Evolutionary conservation across 2,113 vertebrate genomes (phyloP), one percentile per base, ranked within the genome.

Genomic region (Eulemur macaco): DNA sequence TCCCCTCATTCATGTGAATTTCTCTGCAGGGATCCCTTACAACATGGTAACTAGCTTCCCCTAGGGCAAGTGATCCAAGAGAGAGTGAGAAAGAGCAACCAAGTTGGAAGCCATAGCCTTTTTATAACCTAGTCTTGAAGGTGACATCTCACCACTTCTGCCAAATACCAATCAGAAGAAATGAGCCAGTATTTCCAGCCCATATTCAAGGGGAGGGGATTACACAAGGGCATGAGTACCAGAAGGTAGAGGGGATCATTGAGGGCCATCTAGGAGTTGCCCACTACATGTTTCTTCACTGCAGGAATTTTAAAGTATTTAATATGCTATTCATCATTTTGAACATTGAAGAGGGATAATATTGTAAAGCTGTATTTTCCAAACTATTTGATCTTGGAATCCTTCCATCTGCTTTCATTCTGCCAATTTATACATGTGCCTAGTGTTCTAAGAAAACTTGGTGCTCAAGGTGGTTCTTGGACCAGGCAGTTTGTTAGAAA

Each of bases 41-140:
- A 39, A 25, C 20, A 29, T n/a, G 60, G 58, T 34, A n/a, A 25
- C 21, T 58, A 50, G 34, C 20, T 89, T 77, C 34, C 39, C 4
- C 60, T n/a, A 54, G 52, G 25, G 23, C 34, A 17, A 68, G 50
- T 68, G 47, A 81, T 54, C n/a, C 25, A 25, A 76, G 47, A 82
- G 52, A 47, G 18, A 83, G 34, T 13, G 25, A 83, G 42, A 88
- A 20, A 25, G 45, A 73, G n/a, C 27, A 18, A 17, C 21, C 60
- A 21, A 31, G 42, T 21, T 66, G 27, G 64, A 64, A 85, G 37
- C 31, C 56, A n/a, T 6, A 54, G 20, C 63, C 64, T 90, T 77
- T 66, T 84, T 45, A 88, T 52, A 84, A 89, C 54, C 47, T 34
- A 96, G 58, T 73, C 37, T 89, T 89, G 45, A n/a, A 68, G 94